These are phyloP conservation scores for Miichthys miiuy DNA, from an alignment of 2,797 vertebrate species.

Conservation along the genomic window DNA sequence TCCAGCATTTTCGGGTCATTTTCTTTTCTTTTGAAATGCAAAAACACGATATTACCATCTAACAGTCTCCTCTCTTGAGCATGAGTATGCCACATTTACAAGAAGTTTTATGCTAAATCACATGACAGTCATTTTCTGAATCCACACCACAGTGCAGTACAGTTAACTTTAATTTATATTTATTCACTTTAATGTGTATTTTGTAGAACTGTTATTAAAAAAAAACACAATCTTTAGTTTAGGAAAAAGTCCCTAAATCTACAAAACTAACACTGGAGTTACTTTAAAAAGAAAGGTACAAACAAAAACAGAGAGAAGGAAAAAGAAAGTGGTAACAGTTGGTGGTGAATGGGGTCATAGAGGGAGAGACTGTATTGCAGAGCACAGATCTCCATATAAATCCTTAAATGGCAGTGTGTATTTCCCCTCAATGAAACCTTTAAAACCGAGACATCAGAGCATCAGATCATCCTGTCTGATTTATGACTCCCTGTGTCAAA, in stretches of 20 bases:
- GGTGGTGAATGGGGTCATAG: slow-evolving; percentile 15
- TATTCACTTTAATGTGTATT: not conserved
- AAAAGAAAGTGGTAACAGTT: not conserved
- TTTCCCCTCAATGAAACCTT: slow-evolving; percentile 30
- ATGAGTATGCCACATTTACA: not conserved
- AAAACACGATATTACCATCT: not conserved
- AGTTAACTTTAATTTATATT: not conserved
- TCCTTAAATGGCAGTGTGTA: slow-evolving; percentile 31
- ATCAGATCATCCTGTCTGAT: slow-evolving; percentile 51
- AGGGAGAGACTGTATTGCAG: slow-evolving; percentile 9
- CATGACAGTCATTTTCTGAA: slow-evolving; percentile 1
- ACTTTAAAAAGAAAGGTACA: slow-evolving; percentile 20
- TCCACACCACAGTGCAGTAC: not conserved
- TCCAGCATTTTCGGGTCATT: slow-evolving; percentile 14
- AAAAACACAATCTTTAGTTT: not conserved
- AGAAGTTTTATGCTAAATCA: slow-evolving; percentile 3
- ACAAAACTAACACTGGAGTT: not conserved
- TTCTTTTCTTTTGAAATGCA: slow-evolving; percentile 35
- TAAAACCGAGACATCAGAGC: slow-evolving; percentile 41
- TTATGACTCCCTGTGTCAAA: slow-evolving; percentile 49
- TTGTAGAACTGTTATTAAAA: not conserved
- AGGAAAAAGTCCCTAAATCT: not conserved
- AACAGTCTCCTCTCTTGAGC: not conserved
- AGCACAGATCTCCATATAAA: slow-evolving; percentile 23
- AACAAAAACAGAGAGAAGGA: slow-evolving; percentile 8